Percentiles rank a stretch among this genome's conserved stretches.
These are phyloP conservation scores for Synchiropus splendidus DNA, from an alignment of 2,113 vertebrate genomes.

Conservation along the genomic window DNA sequence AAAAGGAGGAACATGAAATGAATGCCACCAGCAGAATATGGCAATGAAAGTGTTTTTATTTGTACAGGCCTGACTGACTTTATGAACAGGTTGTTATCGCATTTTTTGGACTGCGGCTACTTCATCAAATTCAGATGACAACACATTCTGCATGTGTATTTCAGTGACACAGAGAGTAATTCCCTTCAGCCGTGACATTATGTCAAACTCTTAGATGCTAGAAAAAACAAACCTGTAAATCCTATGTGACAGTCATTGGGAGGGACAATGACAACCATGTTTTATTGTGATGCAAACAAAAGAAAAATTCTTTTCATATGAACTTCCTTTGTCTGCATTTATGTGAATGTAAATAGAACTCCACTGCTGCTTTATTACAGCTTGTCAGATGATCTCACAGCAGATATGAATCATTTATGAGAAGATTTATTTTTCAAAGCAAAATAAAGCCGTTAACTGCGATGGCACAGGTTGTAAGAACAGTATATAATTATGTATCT, in stretches of 20 bases:
- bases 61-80: no score
- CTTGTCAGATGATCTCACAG: constrained; percentile 57
- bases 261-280: constrained; percentile 52
- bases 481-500: constrained; percentile 33
- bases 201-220: constrained; percentile 43
- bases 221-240: constrained; percentile 49
- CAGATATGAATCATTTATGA: constrained; percentile 61
- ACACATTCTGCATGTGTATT: no score
- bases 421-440: constrained; percentile 63
- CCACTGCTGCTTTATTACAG: constrained; percentile 58
- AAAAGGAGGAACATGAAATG: no score
- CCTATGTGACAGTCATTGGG: constrained; percentile 48
- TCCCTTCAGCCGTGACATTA: constrained; percentile 20
- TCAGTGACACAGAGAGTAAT: constrained; percentile 16
- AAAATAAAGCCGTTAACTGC: constrained; percentile 61
- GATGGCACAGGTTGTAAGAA: constrained; percentile 52
- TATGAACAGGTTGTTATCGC: no score
- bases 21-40: no score
- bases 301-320: constrained; percentile 53
- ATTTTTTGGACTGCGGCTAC: no score
- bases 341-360: constrained; percentile 64
- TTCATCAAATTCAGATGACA: no score
- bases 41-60: no score
- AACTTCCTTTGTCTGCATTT: constrained; percentile 58
- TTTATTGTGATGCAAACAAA: constrained; percentile 58